Conservation (phyloP, 2,113 vertebrate species). For the Geothlypis trichas region DNA sequence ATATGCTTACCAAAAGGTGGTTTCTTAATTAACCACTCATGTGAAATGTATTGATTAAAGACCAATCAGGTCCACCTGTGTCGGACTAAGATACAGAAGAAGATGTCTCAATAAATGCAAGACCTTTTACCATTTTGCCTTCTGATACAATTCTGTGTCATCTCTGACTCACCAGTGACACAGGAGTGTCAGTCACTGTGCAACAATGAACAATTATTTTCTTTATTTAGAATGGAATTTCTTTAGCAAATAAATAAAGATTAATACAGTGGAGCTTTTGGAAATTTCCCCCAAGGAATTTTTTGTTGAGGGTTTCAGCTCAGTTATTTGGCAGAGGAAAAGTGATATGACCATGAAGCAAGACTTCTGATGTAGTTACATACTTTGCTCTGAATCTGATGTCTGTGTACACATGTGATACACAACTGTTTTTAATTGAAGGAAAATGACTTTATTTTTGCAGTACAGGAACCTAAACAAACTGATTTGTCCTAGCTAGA, state of each 20-base stretch:
- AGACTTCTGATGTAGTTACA: neutral
- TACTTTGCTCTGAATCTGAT: neutral
- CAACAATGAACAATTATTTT: neutral
- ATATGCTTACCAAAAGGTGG: neutral
- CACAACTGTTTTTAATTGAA: neutral
- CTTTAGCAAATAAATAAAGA: neutral
- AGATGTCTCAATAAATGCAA: rapidly evolving
- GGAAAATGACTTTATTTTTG: neutral
- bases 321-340: neutral
- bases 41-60: neutral
- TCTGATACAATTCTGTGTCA: neutral
- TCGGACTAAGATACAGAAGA: neutral
- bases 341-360: neutral
- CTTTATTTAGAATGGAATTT: neutral
- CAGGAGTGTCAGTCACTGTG: neutral
- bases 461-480: neutral
- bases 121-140: neutral
- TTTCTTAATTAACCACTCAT: neutral
- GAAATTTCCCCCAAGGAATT: neutral
- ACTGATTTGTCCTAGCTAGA: neutral
- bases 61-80: neutral
- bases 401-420: neutral
- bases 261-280: neutral
- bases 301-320: neutral
- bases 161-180: neutral